Evolutionary conservation across 1,140 invertebrate genomes (phyloP).

Genomic region (Aphidius gifuensis): DNA sequence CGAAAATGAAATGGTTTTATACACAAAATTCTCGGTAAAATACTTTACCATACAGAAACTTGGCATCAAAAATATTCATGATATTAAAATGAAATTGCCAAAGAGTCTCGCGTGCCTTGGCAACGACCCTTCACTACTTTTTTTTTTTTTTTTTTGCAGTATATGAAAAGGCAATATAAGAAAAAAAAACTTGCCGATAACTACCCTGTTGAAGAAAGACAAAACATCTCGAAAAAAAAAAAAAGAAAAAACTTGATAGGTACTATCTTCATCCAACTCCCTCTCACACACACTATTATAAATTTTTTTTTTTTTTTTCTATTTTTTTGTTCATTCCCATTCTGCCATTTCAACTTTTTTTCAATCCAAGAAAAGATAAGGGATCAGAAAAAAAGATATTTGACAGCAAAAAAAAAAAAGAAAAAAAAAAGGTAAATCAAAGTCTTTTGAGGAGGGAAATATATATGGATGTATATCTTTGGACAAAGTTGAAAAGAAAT

Average conservation of each 20-base stretch:
- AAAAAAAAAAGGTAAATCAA: too few relatives aligned
- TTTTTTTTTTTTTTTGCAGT: too few relatives aligned
- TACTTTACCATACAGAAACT: conserved; percentile 29
- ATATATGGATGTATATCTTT: neutral
- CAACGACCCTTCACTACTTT: conserved; percentile 23
- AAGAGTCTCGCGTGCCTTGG: conserved; percentile 33
- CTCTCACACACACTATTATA: too few relatives aligned
- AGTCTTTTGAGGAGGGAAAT: neutral
- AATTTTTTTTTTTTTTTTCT: too few relatives aligned
- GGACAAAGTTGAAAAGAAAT: neutral
- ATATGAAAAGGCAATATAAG: too few relatives aligned
- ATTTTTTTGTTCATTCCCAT: too few relatives aligned
- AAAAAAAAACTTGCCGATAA: neutral
- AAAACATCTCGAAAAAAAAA: too few relatives aligned
- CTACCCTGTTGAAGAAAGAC: neutral
- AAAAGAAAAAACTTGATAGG: too few relatives aligned
- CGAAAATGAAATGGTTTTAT: conserved; percentile 40
- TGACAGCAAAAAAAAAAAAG: conserved; percentile 1
- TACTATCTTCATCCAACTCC: too few relatives aligned
- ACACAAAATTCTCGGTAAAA: conserved; percentile 28
- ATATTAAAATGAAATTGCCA: conserved; percentile 50
- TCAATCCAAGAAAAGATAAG: too few relatives aligned
- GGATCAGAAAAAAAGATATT: neutral
- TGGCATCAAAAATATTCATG: conserved; percentile 47
- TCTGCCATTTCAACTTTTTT: too few relatives aligned